phyloP scores from a whole-genome alignment of 2,888 invertebrate species.

The Lasioglossum morio region DNA sequence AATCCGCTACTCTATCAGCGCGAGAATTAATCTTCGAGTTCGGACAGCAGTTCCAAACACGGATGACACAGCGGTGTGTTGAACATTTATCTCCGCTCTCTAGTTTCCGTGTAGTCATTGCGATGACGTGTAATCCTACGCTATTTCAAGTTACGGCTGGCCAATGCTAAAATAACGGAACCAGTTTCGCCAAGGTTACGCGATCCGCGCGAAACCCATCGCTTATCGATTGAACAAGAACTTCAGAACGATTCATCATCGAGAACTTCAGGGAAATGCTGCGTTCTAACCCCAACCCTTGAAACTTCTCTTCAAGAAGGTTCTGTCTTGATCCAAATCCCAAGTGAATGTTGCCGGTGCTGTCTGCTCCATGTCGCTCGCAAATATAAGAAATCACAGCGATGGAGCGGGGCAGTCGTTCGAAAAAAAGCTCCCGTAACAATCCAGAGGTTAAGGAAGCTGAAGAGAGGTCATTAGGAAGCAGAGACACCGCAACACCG shows the following conservation, averaged over 20 bases:
- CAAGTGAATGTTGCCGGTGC: not conserved
- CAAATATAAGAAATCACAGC: not conserved
- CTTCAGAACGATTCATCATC: not conserved
- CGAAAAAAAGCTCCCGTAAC: slow-evolving; percentile 21
- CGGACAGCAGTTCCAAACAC: not conserved
- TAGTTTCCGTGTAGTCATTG: not conserved
- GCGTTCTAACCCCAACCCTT: slow-evolving; percentile 15
- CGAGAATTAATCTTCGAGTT: not conserved
- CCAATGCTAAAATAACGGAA: slow-evolving; percentile 2
- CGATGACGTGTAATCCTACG: not conserved
- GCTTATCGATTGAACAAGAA: not conserved
- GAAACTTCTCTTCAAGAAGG: not conserved
- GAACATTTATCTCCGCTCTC: not conserved
- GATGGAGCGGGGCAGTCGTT: slow-evolving; percentile 32
- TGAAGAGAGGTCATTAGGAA: not conserved
- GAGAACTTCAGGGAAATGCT: slow-evolving; percentile 29
- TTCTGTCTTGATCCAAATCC: not conserved
- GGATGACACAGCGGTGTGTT: not conserved
- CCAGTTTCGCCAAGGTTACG: slow-evolving; percentile 26
- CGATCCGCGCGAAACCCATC: not conserved
- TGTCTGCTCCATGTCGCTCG: slow-evolving; percentile 12
- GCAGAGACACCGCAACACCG: not conserved
- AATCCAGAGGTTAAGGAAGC: not conserved
- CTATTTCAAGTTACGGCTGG: not conserved
- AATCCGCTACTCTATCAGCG: not conserved